These are phyloP conservation scores for Acleris sparsana DNA, from an alignment of 2,888 invertebrate genomes.

Conservation along the genomic window DNA sequence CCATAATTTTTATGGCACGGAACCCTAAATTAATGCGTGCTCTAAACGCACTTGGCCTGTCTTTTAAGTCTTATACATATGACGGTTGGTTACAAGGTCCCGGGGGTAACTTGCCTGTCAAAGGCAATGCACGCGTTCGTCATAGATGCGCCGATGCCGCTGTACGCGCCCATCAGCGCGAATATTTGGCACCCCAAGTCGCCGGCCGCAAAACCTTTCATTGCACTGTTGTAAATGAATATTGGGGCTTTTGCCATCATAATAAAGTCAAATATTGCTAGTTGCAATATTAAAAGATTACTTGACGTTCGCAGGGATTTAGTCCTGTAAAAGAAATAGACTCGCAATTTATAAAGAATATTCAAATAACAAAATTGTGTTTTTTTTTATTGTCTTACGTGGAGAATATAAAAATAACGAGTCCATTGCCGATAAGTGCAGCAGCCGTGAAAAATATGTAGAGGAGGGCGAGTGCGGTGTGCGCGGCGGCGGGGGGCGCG, in stretches of 20 bases:
- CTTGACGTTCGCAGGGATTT: slow-evolving; percentile 90
- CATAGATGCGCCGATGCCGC: slow-evolving; percentile 90
- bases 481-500: slow-evolving; percentile 91
- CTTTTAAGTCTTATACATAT: neutral
- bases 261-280: slow-evolving; percentile 92
- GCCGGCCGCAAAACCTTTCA: slow-evolving; percentile 90
- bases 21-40: no score
- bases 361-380: neutral
- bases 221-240: slow-evolving; percentile 92
- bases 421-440: slow-evolving; percentile 90
- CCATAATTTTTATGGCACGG: no score
- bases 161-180: slow-evolving; percentile 88
- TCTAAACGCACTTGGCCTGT: neutral
- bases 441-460: slow-evolving; percentile 90
- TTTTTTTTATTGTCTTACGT: slow-evolving; percentile 79
- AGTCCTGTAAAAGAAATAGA: slow-evolving; percentile 75
- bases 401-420: slow-evolving; percentile 93
- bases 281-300: slow-evolving; percentile 92
- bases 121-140: slow-evolving; percentile 94
- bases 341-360: no score
- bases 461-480: slow-evolving; percentile 90
- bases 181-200: slow-evolving; percentile 90
- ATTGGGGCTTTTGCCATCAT: slow-evolving; percentile 95
- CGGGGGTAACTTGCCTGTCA: slow-evolving; percentile 83
- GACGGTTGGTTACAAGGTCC: neutral